Base-by-base conservation (phyloP, 2,113 vertebrate species). In the Prietella phreatophila region DNA sequence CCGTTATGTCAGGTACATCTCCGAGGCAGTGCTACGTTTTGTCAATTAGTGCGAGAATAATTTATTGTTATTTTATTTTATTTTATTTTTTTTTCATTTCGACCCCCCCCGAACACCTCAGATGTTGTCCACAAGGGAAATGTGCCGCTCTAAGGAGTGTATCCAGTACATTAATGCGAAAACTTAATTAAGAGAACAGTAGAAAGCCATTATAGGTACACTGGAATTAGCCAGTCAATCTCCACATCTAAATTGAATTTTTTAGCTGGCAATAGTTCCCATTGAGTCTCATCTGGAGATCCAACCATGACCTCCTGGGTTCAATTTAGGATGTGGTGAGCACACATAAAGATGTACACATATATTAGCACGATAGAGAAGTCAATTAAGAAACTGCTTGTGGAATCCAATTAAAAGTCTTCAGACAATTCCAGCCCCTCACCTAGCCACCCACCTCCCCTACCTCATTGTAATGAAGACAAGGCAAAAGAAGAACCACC, bases 111-210 rank as follows among this genome's bases (percentile, higher is more conserved):
- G 87, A 10, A 93, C 42, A 94, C 93, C 93, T 94, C 94, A 93
- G 92, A 93, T 90, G 93, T 91, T 89, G 93, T 92, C 92, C 95
- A 94, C 93, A 88, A 87, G 96, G 94, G 94, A 96, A 95, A 95
- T 90, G 93, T 91, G 90, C 87, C 91, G 93, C 91, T 95, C 92
- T 94, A 95, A 94, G 87, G 88, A 91, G 91, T 93, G 90, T 93
- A 95, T 93, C 93, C 91, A 92, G 90, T 93, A 92, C 92, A 93
- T 89, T 94, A 94, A 93, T 91, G 94, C 93, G 89, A 94, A 95
- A 93, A 93, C 93, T 96, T 96, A 96, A 96, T 96, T 97, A 96
- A 95, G 95, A 94, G 91, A 75, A 90, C 92, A 94, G 90, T 93
- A 90, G 91, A 90, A 94, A 93, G 93, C 94, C 93, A 90, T 94